These are phyloP conservation scores for Vesta saturnalis DNA, from an alignment of 2,888 invertebrate species.

Conservation along the genomic window DNA sequence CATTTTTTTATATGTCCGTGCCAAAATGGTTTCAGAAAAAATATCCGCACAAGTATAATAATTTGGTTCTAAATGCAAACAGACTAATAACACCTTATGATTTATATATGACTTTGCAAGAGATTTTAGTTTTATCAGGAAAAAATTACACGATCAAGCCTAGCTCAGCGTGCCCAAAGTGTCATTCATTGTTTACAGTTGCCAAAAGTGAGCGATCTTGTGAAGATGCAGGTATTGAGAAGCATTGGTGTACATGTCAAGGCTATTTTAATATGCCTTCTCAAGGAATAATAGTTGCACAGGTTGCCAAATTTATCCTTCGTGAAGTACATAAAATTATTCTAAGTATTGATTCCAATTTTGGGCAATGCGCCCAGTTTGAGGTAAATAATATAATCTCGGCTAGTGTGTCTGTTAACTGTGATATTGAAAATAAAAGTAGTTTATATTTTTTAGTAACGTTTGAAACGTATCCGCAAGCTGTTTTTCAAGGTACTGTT, in stretches of 20 bases:
- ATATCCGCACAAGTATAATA: slow-evolving; percentile 66
- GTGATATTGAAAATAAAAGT: slow-evolving; percentile 48
- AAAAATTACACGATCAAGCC: slow-evolving; percentile 48
- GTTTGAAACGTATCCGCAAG: slow-evolving; percentile 74
- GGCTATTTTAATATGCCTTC: slow-evolving; percentile 64
- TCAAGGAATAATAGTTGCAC: slow-evolving; percentile 64
- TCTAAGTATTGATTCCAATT: slow-evolving; percentile 19
- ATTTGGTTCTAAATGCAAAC: slow-evolving; percentile 71
- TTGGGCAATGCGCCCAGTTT: slow-evolving; percentile 54
- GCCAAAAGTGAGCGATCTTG: slow-evolving; percentile 72
- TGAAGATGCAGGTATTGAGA: slow-evolving; percentile 71
- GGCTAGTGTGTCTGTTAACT: slow-evolving; percentile 49
- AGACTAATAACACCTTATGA: slow-evolving; percentile 81
- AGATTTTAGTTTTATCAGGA: slow-evolving; percentile 68
- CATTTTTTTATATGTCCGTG: slow-evolving; percentile 75
- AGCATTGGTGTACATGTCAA: slow-evolving; percentile 81
- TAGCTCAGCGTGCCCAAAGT: slow-evolving; percentile 70
- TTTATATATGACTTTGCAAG: slow-evolving; percentile 76
- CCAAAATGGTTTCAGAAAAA: slow-evolving; percentile 71
- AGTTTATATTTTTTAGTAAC: slow-evolving; percentile 71
- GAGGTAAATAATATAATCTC: slow-evolving; percentile 50
- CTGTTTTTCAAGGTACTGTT: slow-evolving; percentile 77
- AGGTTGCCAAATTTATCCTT: slow-evolving; percentile 66
- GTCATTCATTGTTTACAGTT: slow-evolving; percentile 71
- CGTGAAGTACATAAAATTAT: slow-evolving; percentile 45